phyloP scores from a whole-genome alignment of 2,888 invertebrate species.

The Cybosia mesomella region DNA sequence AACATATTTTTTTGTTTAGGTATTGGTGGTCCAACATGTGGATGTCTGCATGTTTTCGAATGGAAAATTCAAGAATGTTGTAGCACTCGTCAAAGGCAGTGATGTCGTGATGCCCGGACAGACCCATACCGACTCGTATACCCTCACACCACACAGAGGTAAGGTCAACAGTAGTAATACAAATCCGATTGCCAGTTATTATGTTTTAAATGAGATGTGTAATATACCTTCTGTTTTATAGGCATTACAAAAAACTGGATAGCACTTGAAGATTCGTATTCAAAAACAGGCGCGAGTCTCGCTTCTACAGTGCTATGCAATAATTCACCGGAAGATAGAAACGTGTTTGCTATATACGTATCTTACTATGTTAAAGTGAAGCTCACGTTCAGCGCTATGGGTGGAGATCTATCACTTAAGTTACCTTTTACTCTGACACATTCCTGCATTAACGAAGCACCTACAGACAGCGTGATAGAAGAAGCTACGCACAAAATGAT shows the following conservation, averaged over 20 bases:
- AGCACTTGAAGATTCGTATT: conserved; percentile 94
- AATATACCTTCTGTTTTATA: conserved; percentile 58
- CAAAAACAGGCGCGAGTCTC: conserved; percentile 89
- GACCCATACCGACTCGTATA: conserved; percentile 88
- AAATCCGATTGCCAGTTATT: background rate
- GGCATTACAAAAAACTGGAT: conserved; percentile 96
- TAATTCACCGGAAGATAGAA: conserved; percentile 90
- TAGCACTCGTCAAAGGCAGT: conserved; percentile 88
- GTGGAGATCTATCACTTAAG: conserved; percentile 92
- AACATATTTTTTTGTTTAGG: conserved; percentile 78
- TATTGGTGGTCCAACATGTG: conserved; percentile 95
- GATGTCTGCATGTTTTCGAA: conserved; percentile 98
- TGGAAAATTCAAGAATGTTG: conserved; percentile 97
- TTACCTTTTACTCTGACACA: conserved; percentile 93
- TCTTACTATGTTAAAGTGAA: conserved; percentile 97
- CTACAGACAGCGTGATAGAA: conserved; percentile 84
- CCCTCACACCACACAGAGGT: conserved; percentile 89
- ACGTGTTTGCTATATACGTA: conserved; percentile 96
- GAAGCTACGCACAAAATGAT: conserved; percentile 82
- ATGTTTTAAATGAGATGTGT: background rate
- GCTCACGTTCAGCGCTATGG: conserved; percentile 92
- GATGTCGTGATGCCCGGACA: conserved; percentile 90
- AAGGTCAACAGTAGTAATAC: conserved; percentile 28
- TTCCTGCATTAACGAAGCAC: conserved; percentile 89
- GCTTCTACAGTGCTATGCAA: conserved; percentile 87